phyloP scores from a whole-genome alignment of 2,888 invertebrate genomes.

The Drosophila hawaiiensis region DNA sequence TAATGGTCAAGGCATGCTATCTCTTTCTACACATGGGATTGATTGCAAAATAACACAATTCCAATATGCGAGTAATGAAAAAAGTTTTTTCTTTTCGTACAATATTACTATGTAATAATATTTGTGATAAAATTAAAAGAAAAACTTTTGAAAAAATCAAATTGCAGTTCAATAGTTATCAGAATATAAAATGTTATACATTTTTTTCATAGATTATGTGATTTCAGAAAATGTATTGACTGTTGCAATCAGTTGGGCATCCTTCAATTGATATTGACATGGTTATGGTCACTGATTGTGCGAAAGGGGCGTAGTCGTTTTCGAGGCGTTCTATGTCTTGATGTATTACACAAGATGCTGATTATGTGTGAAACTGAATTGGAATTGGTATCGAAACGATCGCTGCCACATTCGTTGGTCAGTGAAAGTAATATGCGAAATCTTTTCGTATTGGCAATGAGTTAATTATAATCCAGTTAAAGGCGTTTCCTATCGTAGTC shows the following conservation, averaged over 20 bases:
- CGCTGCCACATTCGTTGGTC: conserved; percentile 1
- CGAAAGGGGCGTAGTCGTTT: neutral
- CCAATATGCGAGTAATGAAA: no score
- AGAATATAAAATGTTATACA: neutral
- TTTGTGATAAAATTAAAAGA: neutral
- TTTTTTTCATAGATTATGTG: neutral
- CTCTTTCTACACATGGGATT: conserved; percentile 32
- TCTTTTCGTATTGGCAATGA: conserved; percentile 20
- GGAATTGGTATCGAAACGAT: conserved; percentile 8
- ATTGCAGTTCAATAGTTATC: neutral
- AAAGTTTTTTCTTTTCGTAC: neutral
- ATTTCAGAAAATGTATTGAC: neutral
- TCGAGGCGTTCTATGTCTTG: conserved; percentile 22
- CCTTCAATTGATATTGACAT: conserved; percentile 45
- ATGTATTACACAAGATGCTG: conserved; percentile 54
- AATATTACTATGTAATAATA: neutral
- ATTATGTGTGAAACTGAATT: conserved; percentile 45
- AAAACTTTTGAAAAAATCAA: neutral
- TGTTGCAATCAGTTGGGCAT: conserved; percentile 8
- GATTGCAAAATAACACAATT: conserved; percentile 16
- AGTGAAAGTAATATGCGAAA: conserved; percentile 17
- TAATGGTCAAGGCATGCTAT: conserved; percentile 33
- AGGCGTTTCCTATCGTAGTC: conserved; percentile 41
- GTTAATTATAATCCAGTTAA: conserved; percentile 67
- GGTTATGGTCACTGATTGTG: conserved; percentile 17